Base-by-base conservation (phyloP, 1,140 invertebrate species). In the Sitobion miscanthi region DNA sequence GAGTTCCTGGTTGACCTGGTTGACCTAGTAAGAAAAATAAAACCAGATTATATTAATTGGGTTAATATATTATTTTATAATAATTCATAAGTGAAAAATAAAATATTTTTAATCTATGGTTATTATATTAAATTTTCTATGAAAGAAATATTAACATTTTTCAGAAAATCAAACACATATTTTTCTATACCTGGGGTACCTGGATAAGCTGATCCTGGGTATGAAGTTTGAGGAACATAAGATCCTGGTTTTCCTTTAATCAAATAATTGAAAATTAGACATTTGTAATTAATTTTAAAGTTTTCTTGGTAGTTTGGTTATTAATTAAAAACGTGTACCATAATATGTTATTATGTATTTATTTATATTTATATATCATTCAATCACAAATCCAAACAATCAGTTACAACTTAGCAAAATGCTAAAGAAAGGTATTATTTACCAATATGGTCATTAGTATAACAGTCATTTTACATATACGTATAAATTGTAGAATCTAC, bases 161-260 rank as follows among this genome's bases (percentile, higher is more conserved):
- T 5, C 25, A n/a, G 0, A 77, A 77, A n/a, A 77, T n/a, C 4
- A 69, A 30, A 69, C 14, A 17, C 17, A 6, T 35, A 69, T 69
- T 69, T 17, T 11, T 69, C 14, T 69, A n/a, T 87, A 88, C 86
- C 86, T 88, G 86, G 85, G 85, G 20, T 47, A 38, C 88, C 88
- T 38, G 88, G 89, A 54, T 90, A 90, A 57, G 95, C 94, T 52
- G 86, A 89, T 87, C 95, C 95, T 94, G 95, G 95, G 17, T 94
- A 94, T 52, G 94, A 93, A 92, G 95, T 94, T 52, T 25, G 93
- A 21, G 86, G 30, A 52, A 54, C 88, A 23, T 77, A 52, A 49
- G 49, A 38, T 42, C 93, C 93, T 92, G 90, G 90, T 93, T 45
- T 87, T 94, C 93, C 93, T 94, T 77, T 17, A 77, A 77, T 35